Percentiles rank a stretch among this genome's conserved stretches.
Conservation (phyloP, 2,888 invertebrate species). For the Tachystola acroxantha region DNA sequence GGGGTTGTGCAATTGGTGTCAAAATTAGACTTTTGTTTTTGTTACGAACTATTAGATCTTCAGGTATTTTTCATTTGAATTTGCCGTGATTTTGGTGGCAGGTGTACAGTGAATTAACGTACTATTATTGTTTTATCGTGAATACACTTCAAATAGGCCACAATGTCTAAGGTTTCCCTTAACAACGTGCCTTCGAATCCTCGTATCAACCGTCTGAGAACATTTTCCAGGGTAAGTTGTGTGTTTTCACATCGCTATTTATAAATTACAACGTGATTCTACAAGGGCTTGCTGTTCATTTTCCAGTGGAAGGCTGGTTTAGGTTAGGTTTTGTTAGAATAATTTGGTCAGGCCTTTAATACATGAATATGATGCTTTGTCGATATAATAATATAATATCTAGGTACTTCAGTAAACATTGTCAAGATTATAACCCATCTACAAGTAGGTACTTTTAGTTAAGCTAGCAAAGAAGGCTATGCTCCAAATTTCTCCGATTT, state of each 20-base stretch:
- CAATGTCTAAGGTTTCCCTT: conserved; percentile 70
- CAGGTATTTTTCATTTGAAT: conserved; percentile 44
- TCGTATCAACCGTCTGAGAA: conserved; percentile 57
- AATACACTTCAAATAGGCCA: conserved; percentile 27
- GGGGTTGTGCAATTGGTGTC: conserved; percentile 47
- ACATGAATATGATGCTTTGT: too few relatives aligned
- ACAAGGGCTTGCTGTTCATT: too few relatives aligned
- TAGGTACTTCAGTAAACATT: too few relatives aligned
- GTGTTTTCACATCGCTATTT: conserved; percentile 15
- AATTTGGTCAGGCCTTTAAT: too few relatives aligned
- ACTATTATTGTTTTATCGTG: conserved; percentile 39
- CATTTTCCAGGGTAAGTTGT: conserved; percentile 70
- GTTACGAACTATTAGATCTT: conserved; percentile 33
- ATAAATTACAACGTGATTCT: conserved; percentile 10
- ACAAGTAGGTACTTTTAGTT: too few relatives aligned
- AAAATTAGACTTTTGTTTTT: conserved; percentile 50
- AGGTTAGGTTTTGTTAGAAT: too few relatives aligned
- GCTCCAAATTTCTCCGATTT: too few relatives aligned
- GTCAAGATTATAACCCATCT: too few relatives aligned
- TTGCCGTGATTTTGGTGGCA: conserved; percentile 42
- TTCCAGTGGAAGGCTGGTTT: too few relatives aligned
- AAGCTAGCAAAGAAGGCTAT: too few relatives aligned
- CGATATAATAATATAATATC: too few relatives aligned
- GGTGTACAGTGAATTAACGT: conserved; percentile 40
- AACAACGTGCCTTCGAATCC: conserved; percentile 72